Percentiles rank a stretch among this genome's conserved stretches.
These are phyloP conservation scores for Trichacis sp. DNA, from an alignment of 2,888 invertebrate species.

Conservation along the genomic window DNA sequence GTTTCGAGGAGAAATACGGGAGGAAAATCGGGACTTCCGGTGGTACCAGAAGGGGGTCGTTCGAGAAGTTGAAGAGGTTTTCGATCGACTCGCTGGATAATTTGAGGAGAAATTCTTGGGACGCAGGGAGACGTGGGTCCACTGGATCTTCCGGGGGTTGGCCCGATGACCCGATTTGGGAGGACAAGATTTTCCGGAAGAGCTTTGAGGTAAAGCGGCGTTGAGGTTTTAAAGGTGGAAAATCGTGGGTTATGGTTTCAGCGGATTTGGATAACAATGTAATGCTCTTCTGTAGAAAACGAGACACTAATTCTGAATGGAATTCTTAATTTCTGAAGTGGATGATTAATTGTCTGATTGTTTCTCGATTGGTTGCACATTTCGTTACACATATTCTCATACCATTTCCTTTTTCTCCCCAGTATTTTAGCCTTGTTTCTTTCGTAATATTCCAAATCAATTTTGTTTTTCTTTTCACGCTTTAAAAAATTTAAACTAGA, in stretches of 20 bases:
- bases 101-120: constrained; percentile 78
- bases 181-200: constrained; percentile 67
- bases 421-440: too few relatives aligned
- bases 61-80: constrained; percentile 68
- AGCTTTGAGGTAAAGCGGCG: constrained; percentile 24
- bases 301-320: not conserved
- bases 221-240: too few relatives aligned
- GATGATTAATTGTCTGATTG: too few relatives aligned
- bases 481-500: too few relatives aligned
- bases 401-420: too few relatives aligned
- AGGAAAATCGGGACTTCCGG: constrained; percentile 36
- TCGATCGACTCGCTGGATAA: constrained; percentile 82
- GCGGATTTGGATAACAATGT: not conserved
- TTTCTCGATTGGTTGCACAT: too few relatives aligned
- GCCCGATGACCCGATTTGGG: constrained; percentile 73
- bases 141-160: constrained; percentile 74
- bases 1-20: constrained; percentile 55
- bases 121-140: constrained; percentile 75
- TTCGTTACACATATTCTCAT: too few relatives aligned
- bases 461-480: too few relatives aligned
- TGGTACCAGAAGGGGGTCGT: constrained; percentile 69
- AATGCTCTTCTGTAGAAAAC: not conserved
- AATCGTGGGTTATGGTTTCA: not conserved
- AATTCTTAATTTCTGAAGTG: too few relatives aligned
- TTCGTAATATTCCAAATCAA: too few relatives aligned